Percentiles rank a stretch among this genome's conserved stretches.
phyloP scores from a whole-genome alignment of 1,140 invertebrate species.

The Lucilia cuprina region DNA sequence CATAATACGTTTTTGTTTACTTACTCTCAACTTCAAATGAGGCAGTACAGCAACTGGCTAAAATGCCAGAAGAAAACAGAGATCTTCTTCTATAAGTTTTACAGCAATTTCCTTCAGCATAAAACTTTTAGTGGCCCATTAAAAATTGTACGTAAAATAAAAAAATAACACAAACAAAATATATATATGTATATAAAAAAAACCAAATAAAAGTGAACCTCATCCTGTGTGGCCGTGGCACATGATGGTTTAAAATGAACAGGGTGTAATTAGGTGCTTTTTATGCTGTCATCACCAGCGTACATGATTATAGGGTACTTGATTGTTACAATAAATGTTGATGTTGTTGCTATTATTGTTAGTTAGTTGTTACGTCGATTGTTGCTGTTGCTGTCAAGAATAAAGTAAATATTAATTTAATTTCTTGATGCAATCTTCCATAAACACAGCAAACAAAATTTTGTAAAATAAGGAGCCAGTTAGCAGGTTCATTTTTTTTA shows the following conservation, averaged over 20 bases:
- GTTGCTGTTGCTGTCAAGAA: conserved; percentile 43
- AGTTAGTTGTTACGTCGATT: neutral
- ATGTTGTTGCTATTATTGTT: neutral
- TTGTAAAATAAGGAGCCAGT: neutral
- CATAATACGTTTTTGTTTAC: conserved; percentile 26
- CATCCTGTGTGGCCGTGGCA: conserved; percentile 29
- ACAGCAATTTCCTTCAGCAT: neutral
- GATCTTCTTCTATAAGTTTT: neutral
- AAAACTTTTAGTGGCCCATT: neutral
- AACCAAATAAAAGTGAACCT: neutral
- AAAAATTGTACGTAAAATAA: neutral
- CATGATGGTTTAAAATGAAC: conserved; percentile 41
- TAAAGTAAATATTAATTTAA: conserved; percentile 63
- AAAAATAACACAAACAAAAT: neutral
- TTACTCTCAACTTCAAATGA: neutral
- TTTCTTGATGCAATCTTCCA: conserved; percentile 32
- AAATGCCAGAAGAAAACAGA: neutral
- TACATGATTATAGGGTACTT: conserved; percentile 61
- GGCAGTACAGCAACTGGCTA: neutral
- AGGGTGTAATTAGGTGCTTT: conserved; percentile 62
- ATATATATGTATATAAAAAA: too few species aligned
- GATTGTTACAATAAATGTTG: neutral
- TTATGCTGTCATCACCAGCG: conserved; percentile 62
- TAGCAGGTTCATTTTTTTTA: neutral
- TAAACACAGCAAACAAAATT: neutral